Base-by-base conservation (phyloP, 2,797 vertebrate species). In the Morelia viridis region DNA sequence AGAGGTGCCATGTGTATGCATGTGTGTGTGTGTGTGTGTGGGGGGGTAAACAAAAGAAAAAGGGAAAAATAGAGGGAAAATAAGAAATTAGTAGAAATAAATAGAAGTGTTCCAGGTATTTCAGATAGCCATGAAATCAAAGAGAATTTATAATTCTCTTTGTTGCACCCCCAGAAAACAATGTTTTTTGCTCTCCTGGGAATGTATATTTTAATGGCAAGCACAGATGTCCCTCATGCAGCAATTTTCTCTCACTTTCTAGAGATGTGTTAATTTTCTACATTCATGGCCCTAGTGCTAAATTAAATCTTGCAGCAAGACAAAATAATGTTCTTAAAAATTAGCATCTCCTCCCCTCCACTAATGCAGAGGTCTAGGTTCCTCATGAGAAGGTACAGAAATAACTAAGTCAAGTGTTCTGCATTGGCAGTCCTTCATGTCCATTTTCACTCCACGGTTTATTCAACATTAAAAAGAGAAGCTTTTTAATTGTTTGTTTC, bases 181-280 rank as follows among this genome's bases (percentile, higher is more conserved):
- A 22, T 64, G 19, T 88, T 88, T 91, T 88, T 46, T 64, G 7
- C 19, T 88, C 86, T 88, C 86, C 46, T 83, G 22, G 46, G 46
- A 91, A 24, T 83, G 83, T 60, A 50, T 62, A 56, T 53, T 83
- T 50, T 88, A 83, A 88, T 83, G 86, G 61, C 46, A 91, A 80
- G 68, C 86, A 57, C 58, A 88, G 68, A 88, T 88, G 86, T 91
- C 91, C 86, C 86, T 88, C 57, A 35, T 28, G 46, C 58, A 57
- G 86, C 91, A 83, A 60, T 91, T 88, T 80, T 56, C 71, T 88
- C 46, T 88, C 41, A 28, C 90, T 91, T 62, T 41, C 31, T 24
- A 64, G n/a, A 88, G 28, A 87, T 87, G 58, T 83, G 91, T 91
- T 88, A 91, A 91, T 91, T 83, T 91, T 88, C 68, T 53, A 7